phyloP scores from a whole-genome alignment of 1,140 invertebrate genomes.

The Bombus confusus region DNA sequence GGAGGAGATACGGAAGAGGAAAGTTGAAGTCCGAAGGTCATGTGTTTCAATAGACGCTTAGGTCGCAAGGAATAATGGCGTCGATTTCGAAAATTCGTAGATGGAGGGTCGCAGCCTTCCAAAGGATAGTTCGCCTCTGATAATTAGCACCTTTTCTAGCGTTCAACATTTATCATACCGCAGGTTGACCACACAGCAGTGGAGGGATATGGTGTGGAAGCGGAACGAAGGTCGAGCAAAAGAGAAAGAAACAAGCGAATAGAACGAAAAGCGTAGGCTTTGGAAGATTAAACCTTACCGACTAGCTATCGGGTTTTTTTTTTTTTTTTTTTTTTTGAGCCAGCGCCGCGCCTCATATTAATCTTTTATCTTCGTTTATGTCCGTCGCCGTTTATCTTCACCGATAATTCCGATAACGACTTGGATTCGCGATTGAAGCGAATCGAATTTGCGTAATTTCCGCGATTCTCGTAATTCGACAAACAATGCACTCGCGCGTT shows the following conservation, averaged over 20 bases:
- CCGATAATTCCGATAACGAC: conserved; percentile 21
- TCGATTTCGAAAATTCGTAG: background rate
- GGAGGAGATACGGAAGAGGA: fast-evolving
- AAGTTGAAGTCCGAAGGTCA: background rate
- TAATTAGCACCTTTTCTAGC: conserved; percentile 29
- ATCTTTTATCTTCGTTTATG: conserved; percentile 57
- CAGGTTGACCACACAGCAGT: background rate
- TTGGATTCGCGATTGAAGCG: background rate
- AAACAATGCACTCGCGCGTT: background rate
- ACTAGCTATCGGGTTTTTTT: conserved; percentile 46
- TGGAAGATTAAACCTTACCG: conserved; percentile 48
- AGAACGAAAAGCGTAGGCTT: conserved; percentile 38
- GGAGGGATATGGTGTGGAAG: too few relatives aligned
- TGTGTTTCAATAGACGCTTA: background rate
- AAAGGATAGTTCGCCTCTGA: conserved; percentile 11
- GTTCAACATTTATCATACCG: conserved; percentile 16
- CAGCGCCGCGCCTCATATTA: conserved; percentile 52
- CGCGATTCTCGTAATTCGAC: background rate
- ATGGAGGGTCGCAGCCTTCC: background rate
- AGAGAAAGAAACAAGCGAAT: conserved; percentile 1
- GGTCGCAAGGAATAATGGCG: background rate
- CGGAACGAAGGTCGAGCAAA: conserved; percentile 7
- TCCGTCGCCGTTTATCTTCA: conserved; percentile 54
- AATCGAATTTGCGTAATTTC: background rate
- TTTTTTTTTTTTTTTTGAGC: conserved; percentile 42